These are phyloP conservation scores for Stegostoma tigrinum DNA, from an alignment of 2,113 vertebrate species.

Conservation along the genomic window DNA sequence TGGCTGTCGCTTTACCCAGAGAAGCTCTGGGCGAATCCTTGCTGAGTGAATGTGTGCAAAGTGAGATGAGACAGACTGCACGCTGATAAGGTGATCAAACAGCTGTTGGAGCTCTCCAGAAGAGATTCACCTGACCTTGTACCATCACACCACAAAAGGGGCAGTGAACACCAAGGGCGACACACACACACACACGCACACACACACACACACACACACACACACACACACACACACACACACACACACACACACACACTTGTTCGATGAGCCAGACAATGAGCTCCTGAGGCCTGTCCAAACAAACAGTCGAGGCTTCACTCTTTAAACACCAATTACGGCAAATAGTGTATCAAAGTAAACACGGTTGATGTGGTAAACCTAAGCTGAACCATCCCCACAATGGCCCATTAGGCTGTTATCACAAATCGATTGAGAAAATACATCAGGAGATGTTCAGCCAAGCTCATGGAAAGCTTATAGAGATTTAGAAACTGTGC, in stretches of 20 bases:
- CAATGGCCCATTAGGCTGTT: background rate
- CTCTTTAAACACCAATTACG: conserved; percentile 8
- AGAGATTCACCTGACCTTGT: background rate
- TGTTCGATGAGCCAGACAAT: background rate
- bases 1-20: too few species aligned
- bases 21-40: background rate
- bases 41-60: too few species aligned
- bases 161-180: background rate
- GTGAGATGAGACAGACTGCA: too few species aligned
- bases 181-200: too few species aligned
- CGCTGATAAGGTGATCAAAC: background rate
- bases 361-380: background rate
- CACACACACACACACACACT: too few species aligned
- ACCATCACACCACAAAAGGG: background rate
- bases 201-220: too few species aligned
- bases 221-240: too few species aligned
- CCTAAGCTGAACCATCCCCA: background rate
- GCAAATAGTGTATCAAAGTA: background rate
- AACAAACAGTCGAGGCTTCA: background rate
- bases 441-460: background rate
- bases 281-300: background rate
- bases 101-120: too few species aligned
- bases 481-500: too few species aligned
- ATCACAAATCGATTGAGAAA: conserved; percentile 19
- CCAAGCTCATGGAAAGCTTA: background rate